phyloP scores from a whole-genome alignment of 2,888 invertebrate genomes.

The Nemapogon koenigi region DNA sequence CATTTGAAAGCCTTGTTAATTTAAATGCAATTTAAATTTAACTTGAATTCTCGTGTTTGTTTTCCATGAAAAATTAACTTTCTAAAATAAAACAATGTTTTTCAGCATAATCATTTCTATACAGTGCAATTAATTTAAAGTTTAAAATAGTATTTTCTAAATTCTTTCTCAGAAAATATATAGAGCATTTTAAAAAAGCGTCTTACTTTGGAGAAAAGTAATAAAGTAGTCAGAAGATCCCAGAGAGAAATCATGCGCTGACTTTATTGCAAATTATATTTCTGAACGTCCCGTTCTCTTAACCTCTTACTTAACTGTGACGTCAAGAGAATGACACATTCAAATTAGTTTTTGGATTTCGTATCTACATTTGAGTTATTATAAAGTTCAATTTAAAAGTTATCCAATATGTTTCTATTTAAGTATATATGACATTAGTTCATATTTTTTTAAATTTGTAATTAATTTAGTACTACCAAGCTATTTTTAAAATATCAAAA shows the following conservation, averaged over 20 bases:
- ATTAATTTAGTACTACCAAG: too few relatives aligned
- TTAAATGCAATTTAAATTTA: slow-evolving; percentile 30
- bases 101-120: neutral
- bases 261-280: slow-evolving; percentile 46
- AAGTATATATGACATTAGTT: too few relatives aligned
- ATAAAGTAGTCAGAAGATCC: slow-evolving; percentile 39
- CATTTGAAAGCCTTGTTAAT: slow-evolving; percentile 45
- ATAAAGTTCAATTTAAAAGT: too few relatives aligned
- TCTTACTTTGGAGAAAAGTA: slow-evolving; percentile 37
- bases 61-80: neutral
- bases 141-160: too few relatives aligned
- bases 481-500: too few relatives aligned
- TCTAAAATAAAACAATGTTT: neutral
- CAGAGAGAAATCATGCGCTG: slow-evolving; percentile 33
- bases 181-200: slow-evolving; percentile 22
- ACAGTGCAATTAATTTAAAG: neutral
- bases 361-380: too few relatives aligned
- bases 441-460: too few relatives aligned
- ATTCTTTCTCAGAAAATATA: too few relatives aligned
- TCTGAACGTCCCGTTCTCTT: slow-evolving; percentile 21
- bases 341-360: slow-evolving; percentile 15
- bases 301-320: slow-evolving; percentile 16
- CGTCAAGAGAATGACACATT: slow-evolving; percentile 18
- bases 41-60: slow-evolving; percentile 1
- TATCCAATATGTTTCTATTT: too few relatives aligned